A percentile compares a stretch with the other conserved stretches of the same genome.
These are phyloP conservation scores for Paracentrotus lividus DNA, from an alignment of 53 echinoderm and acorn worm species.

Conservation along the genomic window DNA sequence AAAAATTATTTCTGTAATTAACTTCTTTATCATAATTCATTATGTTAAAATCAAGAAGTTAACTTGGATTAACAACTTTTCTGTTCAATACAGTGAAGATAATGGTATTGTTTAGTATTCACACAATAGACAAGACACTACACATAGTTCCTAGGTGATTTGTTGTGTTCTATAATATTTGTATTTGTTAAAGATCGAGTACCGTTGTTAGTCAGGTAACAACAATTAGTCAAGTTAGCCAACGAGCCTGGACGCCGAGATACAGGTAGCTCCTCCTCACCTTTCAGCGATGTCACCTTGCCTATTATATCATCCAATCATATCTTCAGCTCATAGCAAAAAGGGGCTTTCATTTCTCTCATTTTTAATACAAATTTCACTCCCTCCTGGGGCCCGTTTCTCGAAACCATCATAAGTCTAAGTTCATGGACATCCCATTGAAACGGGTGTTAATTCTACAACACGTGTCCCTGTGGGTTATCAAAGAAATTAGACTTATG, in stretches of 20 bases:
- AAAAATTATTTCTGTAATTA: not conserved
- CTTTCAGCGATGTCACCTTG: not conserved
- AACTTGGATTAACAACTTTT: not conserved
- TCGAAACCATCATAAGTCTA: no score
- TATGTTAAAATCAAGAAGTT: not conserved
- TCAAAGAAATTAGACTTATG: no score
- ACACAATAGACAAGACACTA: not conserved
- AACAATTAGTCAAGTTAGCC: constrained; percentile 60
- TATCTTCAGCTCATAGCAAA: not conserved
- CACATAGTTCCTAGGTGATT: not conserved
- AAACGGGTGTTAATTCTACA: no score
- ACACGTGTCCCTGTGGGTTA: no score
- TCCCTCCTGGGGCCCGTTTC: no score
- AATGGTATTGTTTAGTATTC: not conserved
- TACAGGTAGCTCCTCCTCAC: constrained; percentile 31
- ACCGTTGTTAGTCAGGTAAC: constrained; percentile 50
- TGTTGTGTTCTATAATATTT: not conserved
- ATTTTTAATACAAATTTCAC: no score
- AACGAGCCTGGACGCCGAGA: constrained; percentile 46
- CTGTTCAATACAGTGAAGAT: not conserved
- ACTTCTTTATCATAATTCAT: not conserved
- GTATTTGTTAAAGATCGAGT: constrained; percentile 34
- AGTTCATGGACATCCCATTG: no score
- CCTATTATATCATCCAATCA: constrained; percentile 25
- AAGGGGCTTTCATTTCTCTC: constrained; percentile 1